Conservation (phyloP, 2,888 invertebrate species). For the Lissocephala sabroskyi region DNA sequence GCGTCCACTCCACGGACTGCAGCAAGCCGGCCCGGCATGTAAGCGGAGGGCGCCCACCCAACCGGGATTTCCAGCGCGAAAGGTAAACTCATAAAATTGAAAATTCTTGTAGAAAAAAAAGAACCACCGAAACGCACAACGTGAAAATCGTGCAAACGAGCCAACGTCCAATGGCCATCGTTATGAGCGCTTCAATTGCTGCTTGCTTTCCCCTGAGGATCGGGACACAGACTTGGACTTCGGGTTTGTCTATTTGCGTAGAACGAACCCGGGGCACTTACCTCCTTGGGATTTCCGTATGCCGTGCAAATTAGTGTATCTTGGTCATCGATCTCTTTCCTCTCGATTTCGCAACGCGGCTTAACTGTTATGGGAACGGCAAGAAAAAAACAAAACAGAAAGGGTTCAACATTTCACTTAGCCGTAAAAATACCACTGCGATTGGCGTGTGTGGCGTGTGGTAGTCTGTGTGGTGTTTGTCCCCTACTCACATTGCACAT, state of each 20-base stretch:
- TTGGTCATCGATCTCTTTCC: slow-evolving; percentile 81
- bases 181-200: not conserved
- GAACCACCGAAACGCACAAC: slow-evolving; percentile 1
- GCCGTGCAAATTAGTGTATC: slow-evolving; percentile 87
- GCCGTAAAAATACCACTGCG: too few species aligned
- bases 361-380: slow-evolving; percentile 77
- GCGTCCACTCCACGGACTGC: slow-evolving; percentile 38
- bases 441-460: too few species aligned
- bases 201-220: not conserved
- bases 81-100: slow-evolving; percentile 54
- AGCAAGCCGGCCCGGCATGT: slow-evolving; percentile 9
- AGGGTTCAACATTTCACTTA: not conserved
- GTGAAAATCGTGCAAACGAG: slow-evolving; percentile 6
- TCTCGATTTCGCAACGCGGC: slow-evolving; percentile 87
- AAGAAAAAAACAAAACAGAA: slow-evolving; percentile 13
- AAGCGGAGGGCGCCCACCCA: slow-evolving; percentile 14
- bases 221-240: not conserved
- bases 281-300: slow-evolving; percentile 81
- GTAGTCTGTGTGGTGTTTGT: too few species aligned
- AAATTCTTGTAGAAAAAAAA: slow-evolving; percentile 31
- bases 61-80: slow-evolving; percentile 18
- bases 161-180: too few species aligned
- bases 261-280: slow-evolving; percentile 47
- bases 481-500: slow-evolving; percentile 86
- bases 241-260: slow-evolving; percentile 8